A percentile compares a stretch with the other conserved stretches of the same genome.
These are phyloP conservation scores for Zophobas morio DNA, from an alignment of 1,140 invertebrate genomes.

Conservation along the genomic window DNA sequence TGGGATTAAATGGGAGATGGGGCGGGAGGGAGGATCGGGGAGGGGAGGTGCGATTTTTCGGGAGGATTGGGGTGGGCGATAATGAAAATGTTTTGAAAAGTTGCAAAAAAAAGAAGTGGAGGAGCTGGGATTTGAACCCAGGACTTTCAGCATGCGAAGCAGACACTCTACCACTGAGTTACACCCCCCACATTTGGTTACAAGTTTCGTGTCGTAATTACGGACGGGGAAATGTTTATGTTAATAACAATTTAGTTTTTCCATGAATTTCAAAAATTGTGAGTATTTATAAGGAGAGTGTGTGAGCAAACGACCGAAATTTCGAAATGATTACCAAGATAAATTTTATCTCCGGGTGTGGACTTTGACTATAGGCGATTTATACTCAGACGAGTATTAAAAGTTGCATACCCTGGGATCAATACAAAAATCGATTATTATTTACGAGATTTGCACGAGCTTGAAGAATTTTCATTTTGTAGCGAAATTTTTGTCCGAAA, in stretches of 20 bases:
- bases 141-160: slow-evolving; percentile 85
- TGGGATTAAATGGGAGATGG: too few relatives aligned
- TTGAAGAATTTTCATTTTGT: too few relatives aligned
- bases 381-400: not conserved
- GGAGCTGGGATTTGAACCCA: slow-evolving; percentile 83
- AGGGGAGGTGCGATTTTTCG: too few relatives aligned
- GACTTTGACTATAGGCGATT: not conserved
- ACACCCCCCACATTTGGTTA: slow-evolving; percentile 71
- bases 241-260: too few relatives aligned
- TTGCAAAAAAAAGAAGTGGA: slow-evolving; percentile 66
- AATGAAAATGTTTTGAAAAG: not conserved
- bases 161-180: slow-evolving; percentile 85
- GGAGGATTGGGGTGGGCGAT: too few relatives aligned
- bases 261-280: not conserved
- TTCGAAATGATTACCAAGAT: not conserved
- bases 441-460: not conserved
- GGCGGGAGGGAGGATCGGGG: too few relatives aligned
- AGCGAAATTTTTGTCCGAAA: too few relatives aligned
- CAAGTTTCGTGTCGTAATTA: not conserved
- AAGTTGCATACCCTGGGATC: not conserved
- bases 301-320: not conserved
- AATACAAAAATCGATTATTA: not conserved
- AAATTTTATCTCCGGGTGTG: not conserved
- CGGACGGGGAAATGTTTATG: too few relatives aligned
- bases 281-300: not conserved